Base-by-base conservation (phyloP, 2,888 invertebrate species). In the Tenthredo notha region DNA sequence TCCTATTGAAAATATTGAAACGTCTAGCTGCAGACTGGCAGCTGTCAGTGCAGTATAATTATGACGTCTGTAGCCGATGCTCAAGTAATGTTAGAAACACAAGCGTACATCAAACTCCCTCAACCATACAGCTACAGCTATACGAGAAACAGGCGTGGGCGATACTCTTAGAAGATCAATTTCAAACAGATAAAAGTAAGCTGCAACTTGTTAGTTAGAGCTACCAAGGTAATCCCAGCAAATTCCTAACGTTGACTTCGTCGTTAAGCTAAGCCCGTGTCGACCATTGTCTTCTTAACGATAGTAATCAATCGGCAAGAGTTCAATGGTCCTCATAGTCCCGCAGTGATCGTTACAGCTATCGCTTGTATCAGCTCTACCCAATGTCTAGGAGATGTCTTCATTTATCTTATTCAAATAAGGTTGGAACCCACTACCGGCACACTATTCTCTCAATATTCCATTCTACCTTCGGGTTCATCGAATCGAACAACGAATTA, bases 341-440 rank as follows among this genome's bases (percentile, higher is more conserved):
- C 54, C 58, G 43, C 18, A 54, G 70, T 25, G 54, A 85, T 85
- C 85, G 85, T 85, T 85, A 82, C 50, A 67, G 82, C 85, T 85
- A 85, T 85, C 85, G 65, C 78, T 85, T 85, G 86, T 89, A 90
- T 89, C 89, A 67, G 87, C 87, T 86, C 85, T 85, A 87, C 54
- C 78, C 75, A 25, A 33, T 12, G 43, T 70, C 86, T 85, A 78
- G 86, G 78, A 72, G 87, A 90, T 90, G 89, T 91, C 91, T 91
- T 91, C 91, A 91, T 91, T 90, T 90, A 89, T 91, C 91, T 90
- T 90, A 91, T 91, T 91, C 90, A 90, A 91, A 91, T 90, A 86
- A 90, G 87, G 77, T 15, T 33, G 67, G 67, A 67, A 67, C 54
- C 54, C 50, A n/a, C 54, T 54, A n/a, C 54, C 54, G n/a, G 54